Conservation (phyloP, 2,113 vertebrate species). For the Psilopogon haemacephalus region DNA sequence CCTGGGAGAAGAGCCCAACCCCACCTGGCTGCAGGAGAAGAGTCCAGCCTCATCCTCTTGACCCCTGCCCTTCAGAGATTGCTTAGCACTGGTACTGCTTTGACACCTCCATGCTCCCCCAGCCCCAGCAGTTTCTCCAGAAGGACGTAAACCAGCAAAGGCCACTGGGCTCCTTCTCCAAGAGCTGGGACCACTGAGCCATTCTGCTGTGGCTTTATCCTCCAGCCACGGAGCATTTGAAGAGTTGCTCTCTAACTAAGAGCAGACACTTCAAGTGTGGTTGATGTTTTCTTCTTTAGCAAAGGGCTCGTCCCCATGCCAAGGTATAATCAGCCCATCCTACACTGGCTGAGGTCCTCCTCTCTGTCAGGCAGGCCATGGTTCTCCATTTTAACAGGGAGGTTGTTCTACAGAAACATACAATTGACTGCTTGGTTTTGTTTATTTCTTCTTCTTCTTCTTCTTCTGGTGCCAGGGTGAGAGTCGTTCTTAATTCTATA, state of each 20-base stretch:
- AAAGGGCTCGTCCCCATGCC: background rate
- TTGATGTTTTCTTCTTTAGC: background rate
- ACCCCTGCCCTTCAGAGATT: too few species aligned
- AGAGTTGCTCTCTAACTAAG: background rate
- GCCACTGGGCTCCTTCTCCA: background rate
- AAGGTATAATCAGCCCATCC: background rate
- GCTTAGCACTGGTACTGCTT: background rate
- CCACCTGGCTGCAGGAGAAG: too few species aligned
- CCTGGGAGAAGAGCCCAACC: too few species aligned
- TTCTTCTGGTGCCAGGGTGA: background rate
- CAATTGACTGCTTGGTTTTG: slow-evolving; percentile 2
- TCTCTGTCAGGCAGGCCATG: accelerated
- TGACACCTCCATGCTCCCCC: too few species aligned
- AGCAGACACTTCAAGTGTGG: background rate
- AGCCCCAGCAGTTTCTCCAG: background rate
- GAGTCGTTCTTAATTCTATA: slow-evolving; percentile 49
- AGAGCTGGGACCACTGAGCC: background rate
- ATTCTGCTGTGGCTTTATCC: background rate
- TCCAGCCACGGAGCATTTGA: background rate
- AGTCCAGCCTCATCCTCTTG: too few species aligned
- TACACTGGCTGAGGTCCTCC: background rate
- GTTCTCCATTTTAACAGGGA: background rate
- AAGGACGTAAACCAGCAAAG: background rate
- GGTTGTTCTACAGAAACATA: background rate
- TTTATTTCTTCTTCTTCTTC: slow-evolving; percentile 29